Base-by-base conservation (phyloP, 2,797 vertebrate genomes). In the Gouania willdenowi region DNA sequence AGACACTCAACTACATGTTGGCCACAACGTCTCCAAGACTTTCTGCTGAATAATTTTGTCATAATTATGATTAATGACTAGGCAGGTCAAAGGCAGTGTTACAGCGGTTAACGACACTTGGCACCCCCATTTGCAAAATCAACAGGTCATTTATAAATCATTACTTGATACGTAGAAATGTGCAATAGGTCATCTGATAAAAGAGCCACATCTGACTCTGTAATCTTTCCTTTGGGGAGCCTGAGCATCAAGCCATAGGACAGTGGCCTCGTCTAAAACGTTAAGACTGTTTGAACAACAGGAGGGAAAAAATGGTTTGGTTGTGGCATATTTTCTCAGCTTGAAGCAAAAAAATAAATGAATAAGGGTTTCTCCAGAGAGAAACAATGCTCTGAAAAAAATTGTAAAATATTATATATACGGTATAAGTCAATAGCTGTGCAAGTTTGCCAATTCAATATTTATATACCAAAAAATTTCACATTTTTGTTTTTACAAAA, bases 1-100 rank as follows among this genome's bases (percentile, higher is more conserved):
- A 81, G 60, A 77, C 60, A 68, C 60, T 68, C 61, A 82, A 41
- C 41, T 17, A 44, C 43, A 41, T 46, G 54, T 65, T 59, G 74
- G 77, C 80, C 74, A 66, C 64, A 49, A 50, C 56, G 61, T 66
- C 60, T 73, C 21, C 1, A 54, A 58, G 58, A 80, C 49, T 31
- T 62, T 70, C 20, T n/a, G 41, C 67, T 60, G 53, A 81, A 71
- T 79, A 35, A 71, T 81, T 84, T 70, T 73, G 67, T 69, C 82
- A 77, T 81, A 75, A 79, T 75, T 73, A 58, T 87, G 86, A 87
- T 89, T 71, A 81, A 85, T 88, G 81, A 61, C 49, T 50, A 41
- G 26, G 22, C 1, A 50, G 75, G 77, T 87, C 83, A 78, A 44
- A 61, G 66, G 49, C 69, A 59, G 53, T 77, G 73, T 79, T 62